These are phyloP conservation scores for Listronotus bonariensis DNA, from an alignment of 1,140 invertebrate genomes.

Conservation along the genomic window DNA sequence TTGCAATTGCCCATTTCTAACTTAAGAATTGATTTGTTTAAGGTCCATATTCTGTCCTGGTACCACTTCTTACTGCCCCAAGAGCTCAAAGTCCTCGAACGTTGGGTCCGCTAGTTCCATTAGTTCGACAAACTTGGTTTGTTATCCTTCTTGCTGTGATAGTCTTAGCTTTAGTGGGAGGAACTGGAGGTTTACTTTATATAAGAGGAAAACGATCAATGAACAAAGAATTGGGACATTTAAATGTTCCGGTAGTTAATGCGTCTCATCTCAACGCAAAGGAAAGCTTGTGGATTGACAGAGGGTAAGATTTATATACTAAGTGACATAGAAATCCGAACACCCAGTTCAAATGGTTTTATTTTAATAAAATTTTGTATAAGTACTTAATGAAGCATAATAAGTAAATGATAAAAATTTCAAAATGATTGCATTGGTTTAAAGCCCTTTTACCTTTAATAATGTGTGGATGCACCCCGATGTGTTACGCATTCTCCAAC, in stretches of 20 bases:
- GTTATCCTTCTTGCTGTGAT: slow-evolving; percentile 72
- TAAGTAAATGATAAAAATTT: too few species aligned
- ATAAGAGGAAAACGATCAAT: slow-evolving; percentile 65
- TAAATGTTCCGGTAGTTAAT: slow-evolving; percentile 69
- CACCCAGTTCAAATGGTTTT: too few species aligned
- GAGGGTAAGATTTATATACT: slow-evolving; percentile 59
- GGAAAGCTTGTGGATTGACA: slow-evolving; percentile 76
- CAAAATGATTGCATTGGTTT: too few species aligned
- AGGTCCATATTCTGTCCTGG: slow-evolving; percentile 68
- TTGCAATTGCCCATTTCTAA: background rate
- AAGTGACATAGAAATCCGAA: too few species aligned
- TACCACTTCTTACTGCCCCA: slow-evolving; percentile 53
- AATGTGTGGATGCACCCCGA: too few species aligned
- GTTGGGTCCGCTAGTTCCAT: slow-evolving; percentile 55
- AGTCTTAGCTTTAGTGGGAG: slow-evolving; percentile 68
- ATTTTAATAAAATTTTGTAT: too few species aligned
- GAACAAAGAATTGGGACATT: slow-evolving; percentile 67
- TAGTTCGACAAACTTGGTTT: slow-evolving; percentile 76
- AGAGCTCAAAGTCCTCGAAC: slow-evolving; percentile 53
- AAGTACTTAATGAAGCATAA: too few species aligned
- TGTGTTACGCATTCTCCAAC: too few species aligned
- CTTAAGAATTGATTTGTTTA: background rate
- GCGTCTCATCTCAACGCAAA: slow-evolving; percentile 70
- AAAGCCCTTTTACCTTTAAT: too few species aligned
- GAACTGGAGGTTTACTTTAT: slow-evolving; percentile 67